phyloP scores from a whole-genome alignment of 2,888 invertebrate genomes.

The Pilophorus perplexus region DNA sequence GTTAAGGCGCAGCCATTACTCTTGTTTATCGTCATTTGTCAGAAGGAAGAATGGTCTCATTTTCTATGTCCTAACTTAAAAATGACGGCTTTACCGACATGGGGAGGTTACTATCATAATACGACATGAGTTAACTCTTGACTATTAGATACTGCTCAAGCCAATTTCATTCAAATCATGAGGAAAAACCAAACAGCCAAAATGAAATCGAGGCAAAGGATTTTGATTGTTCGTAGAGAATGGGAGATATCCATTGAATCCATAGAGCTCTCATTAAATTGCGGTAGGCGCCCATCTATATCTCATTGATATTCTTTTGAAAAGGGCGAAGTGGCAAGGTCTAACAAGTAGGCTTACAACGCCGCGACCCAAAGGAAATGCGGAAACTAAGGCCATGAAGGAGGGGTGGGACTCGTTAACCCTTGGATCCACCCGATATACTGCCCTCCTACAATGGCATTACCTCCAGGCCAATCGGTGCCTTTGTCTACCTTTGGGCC shows the following conservation, averaged over 20 bases:
- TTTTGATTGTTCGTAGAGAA: too few species aligned
- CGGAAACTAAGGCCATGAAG: too few species aligned
- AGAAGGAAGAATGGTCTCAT: too few species aligned
- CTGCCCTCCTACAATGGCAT: constrained; percentile 30
- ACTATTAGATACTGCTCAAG: too few species aligned
- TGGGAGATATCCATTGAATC: too few species aligned
- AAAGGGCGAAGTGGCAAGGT: background rate
- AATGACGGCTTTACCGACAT: too few species aligned
- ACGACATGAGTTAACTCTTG: too few species aligned
- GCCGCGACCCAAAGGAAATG: background rate
- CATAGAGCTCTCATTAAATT: background rate
- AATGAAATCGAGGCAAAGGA: too few species aligned
- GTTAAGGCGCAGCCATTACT: background rate
- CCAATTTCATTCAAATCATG: too few species aligned
- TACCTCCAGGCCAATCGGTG: constrained; percentile 36
- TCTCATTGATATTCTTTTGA: constrained; percentile 40
- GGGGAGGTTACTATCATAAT: too few species aligned
- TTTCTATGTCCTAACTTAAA: too few species aligned
- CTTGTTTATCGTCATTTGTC: constrained; percentile 33
- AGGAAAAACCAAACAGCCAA: too few species aligned
- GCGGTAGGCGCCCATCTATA: background rate
- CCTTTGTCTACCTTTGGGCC: constrained; percentile 32
- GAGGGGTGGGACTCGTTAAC: constrained; percentile 27
- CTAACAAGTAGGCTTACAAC: constrained; percentile 31
- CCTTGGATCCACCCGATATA: constrained; percentile 25